Evolutionary conservation across 1,140 invertebrate genomes (phyloP).

Genomic region (Polypedilum vanderplanki): DNA sequence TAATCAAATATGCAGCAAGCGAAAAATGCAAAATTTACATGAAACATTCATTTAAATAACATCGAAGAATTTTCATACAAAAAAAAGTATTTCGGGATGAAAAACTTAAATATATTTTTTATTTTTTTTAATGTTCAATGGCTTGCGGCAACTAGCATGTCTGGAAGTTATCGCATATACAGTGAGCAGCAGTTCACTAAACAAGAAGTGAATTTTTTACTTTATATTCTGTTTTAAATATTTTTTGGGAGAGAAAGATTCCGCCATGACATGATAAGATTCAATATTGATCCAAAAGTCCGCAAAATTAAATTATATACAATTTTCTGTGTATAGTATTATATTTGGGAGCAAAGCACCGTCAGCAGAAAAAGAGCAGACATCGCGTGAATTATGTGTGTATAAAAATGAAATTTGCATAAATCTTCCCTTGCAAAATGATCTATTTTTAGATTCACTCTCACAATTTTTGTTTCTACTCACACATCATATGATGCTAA

Average conservation of each 20-base stretch:
- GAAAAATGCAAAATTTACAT: constrained; percentile 7
- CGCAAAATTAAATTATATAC: background rate
- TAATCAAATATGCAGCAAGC: constrained; percentile 22
- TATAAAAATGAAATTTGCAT: constrained; percentile 24
- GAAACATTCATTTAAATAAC: constrained; percentile 29
- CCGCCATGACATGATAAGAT: constrained; percentile 14
- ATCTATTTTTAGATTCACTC: background rate
- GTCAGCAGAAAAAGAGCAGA: background rate
- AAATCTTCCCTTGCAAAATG: background rate
- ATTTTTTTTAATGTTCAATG: constrained; percentile 21
- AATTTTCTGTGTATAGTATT: background rate
- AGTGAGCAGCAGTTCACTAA: background rate
- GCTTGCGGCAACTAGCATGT: constrained; percentile 11
- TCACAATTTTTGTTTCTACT: too few species aligned
- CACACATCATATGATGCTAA: too few species aligned
- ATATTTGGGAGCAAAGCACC: background rate
- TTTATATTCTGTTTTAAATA: background rate
- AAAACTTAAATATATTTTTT: background rate
- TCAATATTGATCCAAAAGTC: constrained; percentile 22
- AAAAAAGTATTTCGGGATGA: background rate
- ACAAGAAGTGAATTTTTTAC: background rate
- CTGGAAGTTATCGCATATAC: constrained; percentile 6
- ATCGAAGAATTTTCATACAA: constrained; percentile 22
- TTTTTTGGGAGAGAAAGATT: too few species aligned
- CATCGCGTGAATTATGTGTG: constrained; percentile 23